Evolutionary conservation across 2,888 invertebrate species (phyloP), one percentile per base, ranked within the genome.

Genomic region (Phania funesta): DNA sequence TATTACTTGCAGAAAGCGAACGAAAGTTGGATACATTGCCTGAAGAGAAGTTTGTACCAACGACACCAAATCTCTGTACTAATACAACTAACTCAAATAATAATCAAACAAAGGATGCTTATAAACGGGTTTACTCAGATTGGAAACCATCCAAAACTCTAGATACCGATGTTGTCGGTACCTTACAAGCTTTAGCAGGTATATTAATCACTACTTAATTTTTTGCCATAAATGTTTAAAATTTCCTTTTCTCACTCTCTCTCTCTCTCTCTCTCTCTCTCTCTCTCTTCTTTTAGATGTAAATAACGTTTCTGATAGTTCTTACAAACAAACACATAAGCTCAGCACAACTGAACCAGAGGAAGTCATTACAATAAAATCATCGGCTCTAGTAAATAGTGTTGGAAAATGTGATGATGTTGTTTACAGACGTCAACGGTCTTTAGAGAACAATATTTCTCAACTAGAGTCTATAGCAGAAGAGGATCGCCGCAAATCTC

Each of bases 141-240:
- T 96, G 97, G 96, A 94, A 95, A 86, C 96, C 96, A 29, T 94
- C 95, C 41, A 93, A 93, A 85, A 93, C 95, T 48, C 93, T 96
- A 56, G 96, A 96, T 87, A 94, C 94, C 4, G 97, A 96, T 90
- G 95, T 97, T 38, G 95, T 96, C 85, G 93, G 95, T 83, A 95
- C 96, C 56, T 95, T 97, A 93, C 96, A 97, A 91, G 94, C 96
- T 41, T 96, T 97, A 71, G 96, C 96, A 93, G 96, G 96, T 96
- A 91, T 9, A 20, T 56, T 6, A 6, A 24, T 29, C 9, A 5
- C 16, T 24, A 1, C 2, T 8, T 24, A 5, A 13, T 52, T 29
- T n/a, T 52, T n/a, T 13, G n/a, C 5, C 41, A 13, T 6, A 13
- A 7, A 35, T 35, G 6, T 26, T 2, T 20, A 3, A 22, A 16